Conservation (phyloP, 2,888 invertebrate species). For the Catocala fraxini region DNA sequence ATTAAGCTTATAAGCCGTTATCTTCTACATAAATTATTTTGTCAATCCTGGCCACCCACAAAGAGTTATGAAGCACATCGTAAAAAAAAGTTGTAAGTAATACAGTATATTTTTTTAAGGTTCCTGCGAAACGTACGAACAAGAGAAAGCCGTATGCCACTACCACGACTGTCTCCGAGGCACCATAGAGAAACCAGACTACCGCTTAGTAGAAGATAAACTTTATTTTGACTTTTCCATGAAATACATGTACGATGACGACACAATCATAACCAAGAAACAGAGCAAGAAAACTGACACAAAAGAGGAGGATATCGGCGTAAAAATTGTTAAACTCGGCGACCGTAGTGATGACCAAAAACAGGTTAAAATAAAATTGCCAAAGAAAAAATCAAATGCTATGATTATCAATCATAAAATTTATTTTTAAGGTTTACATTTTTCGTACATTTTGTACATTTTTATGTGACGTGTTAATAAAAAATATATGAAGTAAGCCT, state of each 20-base stretch:
- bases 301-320: slow-evolving; percentile 15
- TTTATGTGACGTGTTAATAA: not conserved
- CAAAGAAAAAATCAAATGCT: slow-evolving; percentile 72
- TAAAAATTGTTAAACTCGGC: slow-evolving; percentile 42
- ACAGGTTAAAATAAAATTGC: slow-evolving; percentile 56
- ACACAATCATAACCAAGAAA: slow-evolving; percentile 33
- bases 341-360: slow-evolving; percentile 30
- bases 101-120: slow-evolving; percentile 67
- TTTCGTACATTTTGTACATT: slow-evolving; percentile 7
- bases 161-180: slow-evolving; percentile 88
- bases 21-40: too few species aligned
- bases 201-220: slow-evolving; percentile 79
- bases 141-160: slow-evolving; percentile 87
- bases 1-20: too few species aligned
- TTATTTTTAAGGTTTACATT: slow-evolving; percentile 69
- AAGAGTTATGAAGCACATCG: too few species aligned
- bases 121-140: slow-evolving; percentile 89
- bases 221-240: slow-evolving; percentile 78
- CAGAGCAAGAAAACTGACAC: slow-evolving; percentile 26
- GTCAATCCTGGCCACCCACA: too few species aligned
- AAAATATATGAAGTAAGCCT: not conserved
- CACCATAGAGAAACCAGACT: slow-evolving; percentile 76
- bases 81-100: too few species aligned
- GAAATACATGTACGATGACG: slow-evolving; percentile 69
- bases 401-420: slow-evolving; percentile 84